A percentile compares a stretch with the other conserved stretches of the same genome.
phyloP scores from a whole-genome alignment of 2,113 vertebrate genomes.

The Ceyx margarethae region DNA sequence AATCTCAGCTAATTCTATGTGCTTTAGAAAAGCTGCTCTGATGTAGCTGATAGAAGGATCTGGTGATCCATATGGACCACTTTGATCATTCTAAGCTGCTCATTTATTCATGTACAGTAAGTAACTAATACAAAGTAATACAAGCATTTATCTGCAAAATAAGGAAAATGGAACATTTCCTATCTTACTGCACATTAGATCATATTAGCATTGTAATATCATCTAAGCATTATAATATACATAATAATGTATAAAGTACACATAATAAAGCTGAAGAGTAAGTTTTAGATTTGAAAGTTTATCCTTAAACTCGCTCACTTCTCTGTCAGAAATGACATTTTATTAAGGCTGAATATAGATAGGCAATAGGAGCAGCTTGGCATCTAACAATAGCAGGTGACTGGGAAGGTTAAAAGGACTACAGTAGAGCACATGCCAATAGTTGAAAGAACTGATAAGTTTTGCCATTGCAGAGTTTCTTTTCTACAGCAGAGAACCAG shows the following conservation, averaged over 20 bases:
- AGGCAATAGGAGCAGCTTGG: neutral
- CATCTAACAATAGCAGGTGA: neutral
- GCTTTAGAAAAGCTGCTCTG: neutral
- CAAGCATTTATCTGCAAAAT: neutral
- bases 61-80: neutral
- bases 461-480: neutral
- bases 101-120: neutral
- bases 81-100: neutral
- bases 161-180: neutral
- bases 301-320: neutral
- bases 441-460: neutral
- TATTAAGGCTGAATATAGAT: neutral
- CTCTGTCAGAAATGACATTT: neutral
- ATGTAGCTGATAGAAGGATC: neutral
- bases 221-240: neutral
- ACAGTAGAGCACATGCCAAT: neutral
- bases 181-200: neutral
- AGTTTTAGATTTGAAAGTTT: neutral
- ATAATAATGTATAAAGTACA: neutral
- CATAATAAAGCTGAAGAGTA: neutral
- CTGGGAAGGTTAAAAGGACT: neutral
- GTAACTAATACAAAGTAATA: neutral
- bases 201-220: too few relatives aligned
- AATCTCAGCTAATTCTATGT: slow-evolving; percentile 28
- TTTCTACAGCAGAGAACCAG: neutral